Percentiles rank a stretch among this genome's conserved stretches.
phyloP scores from a whole-genome alignment of 1,140 invertebrate genomes.

The Conus betulinus region DNA sequence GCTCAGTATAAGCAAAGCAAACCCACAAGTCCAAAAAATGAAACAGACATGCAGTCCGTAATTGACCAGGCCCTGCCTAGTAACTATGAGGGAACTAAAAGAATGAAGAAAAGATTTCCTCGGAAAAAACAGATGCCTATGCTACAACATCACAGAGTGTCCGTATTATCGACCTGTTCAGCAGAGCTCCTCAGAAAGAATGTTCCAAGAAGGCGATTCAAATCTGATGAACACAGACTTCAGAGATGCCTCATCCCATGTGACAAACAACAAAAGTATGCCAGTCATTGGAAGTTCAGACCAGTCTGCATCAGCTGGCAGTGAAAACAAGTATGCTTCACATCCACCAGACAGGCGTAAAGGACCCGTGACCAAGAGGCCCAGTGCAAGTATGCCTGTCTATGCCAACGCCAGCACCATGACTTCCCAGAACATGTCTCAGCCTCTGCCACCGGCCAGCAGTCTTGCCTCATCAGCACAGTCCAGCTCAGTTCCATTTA shows the following conservation, averaged over 20 bases:
- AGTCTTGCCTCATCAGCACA: not conserved
- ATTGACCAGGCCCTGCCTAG: not conserved
- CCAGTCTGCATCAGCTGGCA: not conserved
- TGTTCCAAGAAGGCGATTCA: not conserved
- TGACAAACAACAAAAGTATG: not conserved
- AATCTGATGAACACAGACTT: not conserved
- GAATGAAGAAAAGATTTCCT: not conserved
- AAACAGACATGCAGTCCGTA: not conserved
- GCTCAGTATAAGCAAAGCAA: not conserved
- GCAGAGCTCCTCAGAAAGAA: not conserved
- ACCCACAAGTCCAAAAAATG: not conserved
- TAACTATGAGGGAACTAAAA: not conserved
- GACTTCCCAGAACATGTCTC: not conserved
- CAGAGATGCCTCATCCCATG: not conserved
- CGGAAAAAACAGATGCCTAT: not conserved
- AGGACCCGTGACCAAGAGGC: not conserved
- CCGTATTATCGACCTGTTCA: not conserved
- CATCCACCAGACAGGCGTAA: not conserved
- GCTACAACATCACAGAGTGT: not conserved
- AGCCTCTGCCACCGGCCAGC: not conserved
- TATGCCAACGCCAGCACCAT: not conserved
- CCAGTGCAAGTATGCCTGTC: not conserved
- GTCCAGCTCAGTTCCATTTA: not conserved
- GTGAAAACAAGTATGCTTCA: not conserved
- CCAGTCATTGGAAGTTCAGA: not conserved